Percentiles rank a stretch among this genome's conserved stretches.
These are phyloP conservation scores for Argyrosomus regius DNA, from an alignment of 2,797 vertebrate species.

Conservation along the genomic window DNA sequence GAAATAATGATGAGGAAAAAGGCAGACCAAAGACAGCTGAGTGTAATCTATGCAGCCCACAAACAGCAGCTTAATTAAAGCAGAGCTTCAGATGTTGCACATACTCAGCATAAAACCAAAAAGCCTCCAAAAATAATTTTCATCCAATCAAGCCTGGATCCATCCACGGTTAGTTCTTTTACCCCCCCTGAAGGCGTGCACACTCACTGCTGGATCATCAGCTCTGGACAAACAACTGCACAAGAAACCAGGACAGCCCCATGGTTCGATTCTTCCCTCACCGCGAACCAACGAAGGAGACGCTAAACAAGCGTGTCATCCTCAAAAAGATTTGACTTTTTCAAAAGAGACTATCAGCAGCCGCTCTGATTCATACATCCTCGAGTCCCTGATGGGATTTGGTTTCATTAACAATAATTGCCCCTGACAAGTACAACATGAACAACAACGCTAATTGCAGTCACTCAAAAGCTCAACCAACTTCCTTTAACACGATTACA, in stretches of 20 bases:
- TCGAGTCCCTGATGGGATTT: neutral
- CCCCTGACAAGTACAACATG: neutral
- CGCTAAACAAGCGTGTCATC: constrained; percentile 13
- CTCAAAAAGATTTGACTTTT: neutral
- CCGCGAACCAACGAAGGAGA: neutral
- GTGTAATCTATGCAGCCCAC: constrained; percentile 64
- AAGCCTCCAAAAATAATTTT: constrained; percentile 47
- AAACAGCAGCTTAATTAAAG: constrained; percentile 72
- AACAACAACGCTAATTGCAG: neutral
- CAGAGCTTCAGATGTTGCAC: constrained; percentile 52
- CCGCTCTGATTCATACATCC: neutral
- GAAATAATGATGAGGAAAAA: constrained; percentile 62
- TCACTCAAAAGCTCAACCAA: neutral
- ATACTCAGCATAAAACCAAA: constrained; percentile 58
- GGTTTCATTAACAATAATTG: constrained; percentile 16
- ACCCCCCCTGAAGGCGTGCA: neutral
- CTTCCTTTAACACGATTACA: neutral
- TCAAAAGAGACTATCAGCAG: neutral
- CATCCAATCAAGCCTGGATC: constrained; percentile 27
- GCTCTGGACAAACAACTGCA: constrained; percentile 15
- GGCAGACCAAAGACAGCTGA: constrained; percentile 32
- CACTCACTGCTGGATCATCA: constrained; percentile 29
- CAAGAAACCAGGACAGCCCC: too few relatives aligned
- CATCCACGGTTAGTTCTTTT: neutral
- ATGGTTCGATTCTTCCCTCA: neutral